Evolutionary conservation across 2,797 vertebrate genomes (phyloP).

Genomic region (Otus scops): DNA sequence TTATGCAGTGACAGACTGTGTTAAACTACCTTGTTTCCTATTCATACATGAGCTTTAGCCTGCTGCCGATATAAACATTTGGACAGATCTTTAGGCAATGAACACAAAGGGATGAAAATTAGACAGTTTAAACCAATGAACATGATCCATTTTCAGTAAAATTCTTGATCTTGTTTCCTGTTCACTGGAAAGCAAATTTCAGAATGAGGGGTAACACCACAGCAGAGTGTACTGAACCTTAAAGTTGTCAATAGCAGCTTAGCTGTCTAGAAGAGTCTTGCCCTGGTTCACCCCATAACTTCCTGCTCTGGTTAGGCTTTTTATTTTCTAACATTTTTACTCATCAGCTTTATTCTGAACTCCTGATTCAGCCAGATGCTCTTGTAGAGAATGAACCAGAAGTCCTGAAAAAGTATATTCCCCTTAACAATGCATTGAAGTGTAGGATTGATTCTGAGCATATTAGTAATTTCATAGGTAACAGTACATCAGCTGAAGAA

Average conservation of each 20-base stretch:
- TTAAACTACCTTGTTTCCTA: not conserved
- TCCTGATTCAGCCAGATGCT: not conserved
- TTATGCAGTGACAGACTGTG: not conserved
- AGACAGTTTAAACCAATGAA: not conserved
- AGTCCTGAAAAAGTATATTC: not conserved
- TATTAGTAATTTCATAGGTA: not conserved
- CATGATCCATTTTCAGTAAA: not conserved
- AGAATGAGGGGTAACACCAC: not conserved
- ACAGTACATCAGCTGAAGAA: not conserved
- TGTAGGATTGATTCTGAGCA: not conserved
- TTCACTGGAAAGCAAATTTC: not conserved
- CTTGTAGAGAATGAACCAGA: not conserved
- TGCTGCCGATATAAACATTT: not conserved
- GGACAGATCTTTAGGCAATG: not conserved
- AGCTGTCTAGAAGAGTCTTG: not conserved
- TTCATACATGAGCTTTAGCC: not conserved
- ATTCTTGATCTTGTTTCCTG: not conserved
- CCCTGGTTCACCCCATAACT: not conserved
- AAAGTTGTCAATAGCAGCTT: not conserved
- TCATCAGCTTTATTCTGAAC: not conserved
- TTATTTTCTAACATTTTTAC: not conserved
- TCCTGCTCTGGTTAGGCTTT: not conserved
- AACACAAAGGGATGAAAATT: not conserved
- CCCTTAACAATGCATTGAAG: not conserved
- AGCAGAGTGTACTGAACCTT: not conserved